Evolutionary conservation across 2,888 invertebrate species (phyloP), one percentile per base, ranked within the genome.

Genomic region (Nymphalis polychloros): DNA sequence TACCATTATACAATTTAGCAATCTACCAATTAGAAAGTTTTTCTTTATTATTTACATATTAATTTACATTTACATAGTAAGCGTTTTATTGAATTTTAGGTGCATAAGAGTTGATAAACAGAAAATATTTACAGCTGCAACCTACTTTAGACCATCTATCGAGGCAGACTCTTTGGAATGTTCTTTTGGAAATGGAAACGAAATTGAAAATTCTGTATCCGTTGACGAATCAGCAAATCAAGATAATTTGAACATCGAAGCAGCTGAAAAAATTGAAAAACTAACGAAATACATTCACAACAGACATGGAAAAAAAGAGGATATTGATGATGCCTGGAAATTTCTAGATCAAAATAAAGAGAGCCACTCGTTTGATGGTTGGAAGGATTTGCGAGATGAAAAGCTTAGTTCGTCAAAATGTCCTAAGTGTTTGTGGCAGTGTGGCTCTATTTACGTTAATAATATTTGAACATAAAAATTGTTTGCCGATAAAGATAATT

Each of bases 211-310:
- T 19, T 77, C 78, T 6, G 27, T 31, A 10, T 85, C 81, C 46
- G 74, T 76, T 48, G 78, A 81, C 63, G 85, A 85, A 79, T 81
- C 83, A 76, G 81, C 82, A 80, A 82, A 78, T 70, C 76, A 76
- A 67, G 76, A 79, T 75, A 80, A 78, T 74, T 74, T 69, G 6
- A 72, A 72, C n/a, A 16, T 16, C 52, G 79, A 79, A 71, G 89
- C 87, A 80, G 88, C 84, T 77, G 88, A 91, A 92, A 92, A 92
- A 91, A 91, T 91, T 41, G 91, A 84, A 92, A 92, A 90, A 84
- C 87, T 91, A 63, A 90, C 91, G 72, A 90, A 89, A 85, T 91
- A 90, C 73, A 77, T 90, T 67, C 84, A 87, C 60, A 83, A 81
- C 74, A 79, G 78, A 72, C 64, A 72, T 35, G 72, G 71, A 62